phyloP scores from a whole-genome alignment of 37 sponge, comb jelly and placozoan species.

The Oopsacas minuta region DNA sequence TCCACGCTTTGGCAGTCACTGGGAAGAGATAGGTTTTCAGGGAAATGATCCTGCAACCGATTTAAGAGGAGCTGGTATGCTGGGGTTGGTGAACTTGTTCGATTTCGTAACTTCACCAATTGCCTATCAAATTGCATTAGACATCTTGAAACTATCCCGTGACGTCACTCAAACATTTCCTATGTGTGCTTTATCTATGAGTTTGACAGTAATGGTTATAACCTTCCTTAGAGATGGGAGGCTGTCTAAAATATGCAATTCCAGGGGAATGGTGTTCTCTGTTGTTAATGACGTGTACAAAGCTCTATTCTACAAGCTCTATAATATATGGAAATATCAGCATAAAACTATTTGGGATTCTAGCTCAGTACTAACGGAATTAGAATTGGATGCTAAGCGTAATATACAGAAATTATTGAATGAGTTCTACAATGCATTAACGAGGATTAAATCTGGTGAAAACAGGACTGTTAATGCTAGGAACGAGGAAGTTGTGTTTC shows the following conservation, averaged over 20 bases:
- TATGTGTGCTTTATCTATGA: constrained; percentile 65
- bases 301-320: constrained; percentile 43
- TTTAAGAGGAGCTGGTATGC: constrained; percentile 62
- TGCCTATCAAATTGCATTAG: constrained; percentile 28
- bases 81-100: constrained; percentile 55
- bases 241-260: constrained; percentile 51
- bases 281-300: constrained; percentile 63
- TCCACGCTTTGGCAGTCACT: constrained; percentile 61
- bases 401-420: constrained; percentile 19
- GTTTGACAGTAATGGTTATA: constrained; percentile 48
- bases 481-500: not conserved
- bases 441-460: not conserved
- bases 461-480: not conserved
- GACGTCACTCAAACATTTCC: constrained; percentile 29
- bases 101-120: constrained; percentile 36
- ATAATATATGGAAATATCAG: constrained; percentile 27
- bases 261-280: constrained; percentile 46
- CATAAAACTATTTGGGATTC: constrained; percentile 29
- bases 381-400: constrained; percentile 23
- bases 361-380: constrained; percentile 23
- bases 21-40: constrained; percentile 80
- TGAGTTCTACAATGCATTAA: constrained; percentile 16
- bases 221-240: constrained; percentile 39
- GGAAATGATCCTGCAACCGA: constrained; percentile 72
- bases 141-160: constrained; percentile 39